phyloP scores from a whole-genome alignment of 2,888 invertebrate species.

The Pandemis heparana region DNA sequence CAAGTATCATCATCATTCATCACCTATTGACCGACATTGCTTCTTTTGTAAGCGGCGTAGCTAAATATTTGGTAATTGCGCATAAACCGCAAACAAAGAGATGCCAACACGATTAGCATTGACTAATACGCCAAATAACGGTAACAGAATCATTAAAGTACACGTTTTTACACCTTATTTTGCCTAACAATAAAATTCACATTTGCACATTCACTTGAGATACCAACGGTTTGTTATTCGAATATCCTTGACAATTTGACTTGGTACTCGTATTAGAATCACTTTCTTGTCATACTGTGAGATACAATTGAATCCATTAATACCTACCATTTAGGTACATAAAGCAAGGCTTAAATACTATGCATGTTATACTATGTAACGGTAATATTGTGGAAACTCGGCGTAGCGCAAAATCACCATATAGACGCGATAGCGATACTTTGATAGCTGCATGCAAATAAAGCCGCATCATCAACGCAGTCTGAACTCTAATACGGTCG shows the following conservation, averaged over 20 bases:
- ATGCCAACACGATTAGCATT: conserved; percentile 9
- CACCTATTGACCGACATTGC: conserved; percentile 5
- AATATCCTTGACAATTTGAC: conserved; percentile 9
- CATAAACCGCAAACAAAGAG: neutral
- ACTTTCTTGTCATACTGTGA: neutral
- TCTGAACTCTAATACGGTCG: neutral
- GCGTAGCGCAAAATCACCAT: neutral
- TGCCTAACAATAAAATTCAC: neutral
- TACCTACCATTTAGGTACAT: too few relatives aligned
- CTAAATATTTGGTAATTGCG: conserved; percentile 14
- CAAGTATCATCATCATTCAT: neutral
- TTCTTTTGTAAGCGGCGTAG: neutral
- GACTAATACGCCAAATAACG: conserved; percentile 2
- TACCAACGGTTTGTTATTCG: neutral
- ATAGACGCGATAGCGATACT: neutral
- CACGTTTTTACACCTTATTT: neutral
- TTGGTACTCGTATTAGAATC: neutral
- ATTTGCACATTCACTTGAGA: neutral
- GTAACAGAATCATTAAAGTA: neutral
- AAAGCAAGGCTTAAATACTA: neutral
- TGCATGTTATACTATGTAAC: neutral
- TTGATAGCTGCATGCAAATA: neutral
- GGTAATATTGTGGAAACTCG: neutral
- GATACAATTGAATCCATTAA: neutral
- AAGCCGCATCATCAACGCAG: neutral